Conservation (phyloP, 2,888 invertebrate species). For the Heliconius aoede region DNA sequence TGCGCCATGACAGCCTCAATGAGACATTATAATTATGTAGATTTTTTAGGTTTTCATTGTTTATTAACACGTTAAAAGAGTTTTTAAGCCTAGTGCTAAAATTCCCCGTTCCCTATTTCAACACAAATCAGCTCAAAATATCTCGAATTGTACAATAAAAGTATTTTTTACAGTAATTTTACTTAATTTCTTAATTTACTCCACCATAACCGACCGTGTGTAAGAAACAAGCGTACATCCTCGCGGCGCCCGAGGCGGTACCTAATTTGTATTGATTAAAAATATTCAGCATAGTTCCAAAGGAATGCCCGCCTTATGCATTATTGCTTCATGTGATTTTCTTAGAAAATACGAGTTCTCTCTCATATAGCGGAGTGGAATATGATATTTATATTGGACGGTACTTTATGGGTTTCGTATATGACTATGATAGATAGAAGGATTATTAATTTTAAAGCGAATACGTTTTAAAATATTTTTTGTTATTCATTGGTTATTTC, state of each 20-base stretch:
- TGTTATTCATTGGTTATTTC: too few species aligned
- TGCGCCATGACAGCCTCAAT: too few species aligned
- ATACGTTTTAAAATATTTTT: not conserved
- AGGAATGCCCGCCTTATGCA: constrained; percentile 67
- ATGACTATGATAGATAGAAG: constrained; percentile 5
- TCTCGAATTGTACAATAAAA: too few species aligned
- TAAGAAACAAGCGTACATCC: constrained; percentile 54
- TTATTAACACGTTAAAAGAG: too few species aligned
- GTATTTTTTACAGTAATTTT: too few species aligned
- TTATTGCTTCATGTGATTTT: constrained; percentile 65
- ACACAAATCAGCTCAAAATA: too few species aligned
- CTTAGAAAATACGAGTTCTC: constrained; percentile 23
- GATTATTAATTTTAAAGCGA: not conserved
- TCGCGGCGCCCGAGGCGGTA: constrained; percentile 67
- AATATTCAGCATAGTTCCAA: constrained; percentile 82
- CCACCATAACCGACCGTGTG: constrained; percentile 51
- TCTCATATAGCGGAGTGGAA: constrained; percentile 7
- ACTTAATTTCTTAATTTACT: not conserved
- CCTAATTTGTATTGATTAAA: constrained; percentile 85
- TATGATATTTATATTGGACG: constrained; percentile 21
- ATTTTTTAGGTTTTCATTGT: too few species aligned
- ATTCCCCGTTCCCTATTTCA: too few species aligned
- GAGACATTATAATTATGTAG: too few species aligned
- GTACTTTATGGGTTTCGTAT: constrained; percentile 12
- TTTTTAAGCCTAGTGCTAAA: too few species aligned